Evolutionary conservation across 2,888 invertebrate genomes (phyloP), one percentile per base, ranked within the genome.

Genomic region (Silvanus unidentatus): DNA sequence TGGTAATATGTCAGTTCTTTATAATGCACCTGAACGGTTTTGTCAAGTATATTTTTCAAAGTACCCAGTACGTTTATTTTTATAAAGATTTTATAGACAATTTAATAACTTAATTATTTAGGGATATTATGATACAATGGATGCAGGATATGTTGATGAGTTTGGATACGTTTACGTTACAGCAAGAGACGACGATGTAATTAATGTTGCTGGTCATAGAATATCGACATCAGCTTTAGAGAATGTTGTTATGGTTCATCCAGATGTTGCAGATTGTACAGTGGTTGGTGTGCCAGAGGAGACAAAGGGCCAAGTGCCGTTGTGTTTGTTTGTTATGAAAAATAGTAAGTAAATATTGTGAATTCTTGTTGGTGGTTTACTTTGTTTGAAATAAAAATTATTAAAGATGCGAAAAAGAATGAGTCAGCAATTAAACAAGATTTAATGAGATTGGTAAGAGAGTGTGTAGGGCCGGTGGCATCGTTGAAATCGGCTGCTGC

Each of bases 81-180:
- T 30, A 12, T 37, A 37, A 16, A 15, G 3, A 37, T 13, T 16
- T 37, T 3, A 6, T 35, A 37, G n/a, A 37, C 5, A 9, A 32
- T 12, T 32, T 32, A 3, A 11, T 16, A 15, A 4, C 13, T 16
- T 4, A 15, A 8, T 22, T 39, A 51, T 56, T 9, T 61, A 90
- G 89, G 90, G 89, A 2, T 91, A 82, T 69, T 92, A 96, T 65
- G 94, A 95, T 64, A 95, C 95, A 0, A 94, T 94, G 88, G 96
- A 96, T 66, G 92, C 92, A 1, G 96, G 95, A 0, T 90, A 86
- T 69, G 78, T 82, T 44, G 91, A 92, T 63, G 80, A 84, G 42
- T 81, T 84, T 53, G 92, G 92, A 1, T 88, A 88, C 43, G 78
- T 96, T 1, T 91, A 86, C 71, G 91, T 96, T 10, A 89, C 92